phyloP scores from a whole-genome alignment of 2,113 vertebrate species.

The Ameiurus melas region DNA sequence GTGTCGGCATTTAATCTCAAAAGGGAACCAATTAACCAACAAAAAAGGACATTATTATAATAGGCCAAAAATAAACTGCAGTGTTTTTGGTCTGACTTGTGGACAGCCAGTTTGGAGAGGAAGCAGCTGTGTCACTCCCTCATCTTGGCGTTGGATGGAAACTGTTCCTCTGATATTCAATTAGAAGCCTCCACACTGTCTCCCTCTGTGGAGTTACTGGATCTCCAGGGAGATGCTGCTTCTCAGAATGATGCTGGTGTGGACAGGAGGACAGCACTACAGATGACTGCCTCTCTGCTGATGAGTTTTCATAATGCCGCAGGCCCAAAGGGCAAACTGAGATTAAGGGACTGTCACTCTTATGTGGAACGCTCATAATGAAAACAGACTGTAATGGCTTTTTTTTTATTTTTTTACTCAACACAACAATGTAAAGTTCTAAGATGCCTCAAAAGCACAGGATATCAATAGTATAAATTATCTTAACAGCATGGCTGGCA shows the following conservation, averaged over 20 bases:
- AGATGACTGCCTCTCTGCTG: background rate
- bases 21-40: constrained; percentile 7
- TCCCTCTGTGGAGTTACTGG: background rate
- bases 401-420: background rate
- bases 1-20: background rate
- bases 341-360: background rate
- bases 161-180: constrained; percentile 23
- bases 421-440: background rate
- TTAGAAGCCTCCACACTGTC: constrained; percentile 6
- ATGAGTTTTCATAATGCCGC: background rate
- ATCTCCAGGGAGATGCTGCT: background rate
- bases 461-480: background rate
- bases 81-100: background rate
- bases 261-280: background rate
- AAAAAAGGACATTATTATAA: background rate
- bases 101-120: background rate
- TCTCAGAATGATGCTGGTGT: background rate
- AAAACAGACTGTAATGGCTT: background rate
- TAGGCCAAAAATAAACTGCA: background rate
- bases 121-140: background rate
- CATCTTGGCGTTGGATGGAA: background rate
- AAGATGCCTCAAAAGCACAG: background rate
- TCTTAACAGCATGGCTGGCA: background rate
- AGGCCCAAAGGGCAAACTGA: background rate
- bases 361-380: background rate